phyloP scores from a whole-genome alignment of 2,113 vertebrate species.

The Brienomyrus longianalis region DNA sequence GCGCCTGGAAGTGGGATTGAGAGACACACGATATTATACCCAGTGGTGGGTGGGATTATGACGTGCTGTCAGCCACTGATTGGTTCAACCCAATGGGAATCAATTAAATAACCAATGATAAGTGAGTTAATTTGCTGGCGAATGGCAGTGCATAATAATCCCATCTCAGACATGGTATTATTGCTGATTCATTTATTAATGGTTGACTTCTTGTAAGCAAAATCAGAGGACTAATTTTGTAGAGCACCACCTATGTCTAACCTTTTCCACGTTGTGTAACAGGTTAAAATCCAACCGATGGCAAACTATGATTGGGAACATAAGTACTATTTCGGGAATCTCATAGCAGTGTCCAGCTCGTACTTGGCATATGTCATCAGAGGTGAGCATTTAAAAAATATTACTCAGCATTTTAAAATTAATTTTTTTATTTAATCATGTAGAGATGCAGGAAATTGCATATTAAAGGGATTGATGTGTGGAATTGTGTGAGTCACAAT shows the following conservation, averaged over 20 bases:
- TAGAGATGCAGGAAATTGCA: background rate
- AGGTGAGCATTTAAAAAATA: constrained; percentile 62
- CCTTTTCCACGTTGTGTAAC: constrained; percentile 36
- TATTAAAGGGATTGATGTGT: background rate
- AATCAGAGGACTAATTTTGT: background rate
- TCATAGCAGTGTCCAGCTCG: constrained; percentile 92
- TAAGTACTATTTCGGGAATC: constrained; percentile 92
- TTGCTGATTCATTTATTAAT: background rate
- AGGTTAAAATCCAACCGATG: constrained; percentile 98
- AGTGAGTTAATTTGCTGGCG: background rate
- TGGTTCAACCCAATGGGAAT: background rate
- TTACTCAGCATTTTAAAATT: background rate
- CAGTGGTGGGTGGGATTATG: background rate
- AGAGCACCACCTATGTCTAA: background rate
- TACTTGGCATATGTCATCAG: constrained; percentile 93
- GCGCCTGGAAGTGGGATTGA: background rate
- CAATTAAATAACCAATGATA: background rate
- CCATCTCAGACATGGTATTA: background rate
- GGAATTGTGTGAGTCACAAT: background rate
- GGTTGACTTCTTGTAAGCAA: background rate
- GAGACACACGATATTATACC: background rate
- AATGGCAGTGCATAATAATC: background rate
- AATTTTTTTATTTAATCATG: background rate
- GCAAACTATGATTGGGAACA: constrained; percentile 98
- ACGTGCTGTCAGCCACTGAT: background rate